Evolutionary conservation across 35 echinoderm and acorn worm species (phyloP), one percentile per base, ranked within the genome.

Genomic region (Heliocidaris tuberculata): DNA sequence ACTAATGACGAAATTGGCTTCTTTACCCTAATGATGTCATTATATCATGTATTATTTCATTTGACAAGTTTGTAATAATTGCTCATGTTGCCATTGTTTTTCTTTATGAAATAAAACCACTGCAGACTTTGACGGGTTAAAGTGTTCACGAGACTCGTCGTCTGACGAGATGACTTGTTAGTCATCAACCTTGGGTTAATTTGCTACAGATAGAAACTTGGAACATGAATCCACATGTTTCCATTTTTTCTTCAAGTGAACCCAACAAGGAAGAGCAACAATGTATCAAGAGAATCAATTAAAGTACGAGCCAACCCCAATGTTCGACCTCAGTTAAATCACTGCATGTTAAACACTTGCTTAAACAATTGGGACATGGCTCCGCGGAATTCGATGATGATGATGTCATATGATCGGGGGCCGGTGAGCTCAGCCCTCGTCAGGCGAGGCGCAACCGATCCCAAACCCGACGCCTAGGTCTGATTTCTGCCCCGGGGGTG

Each of bases 341-440:
- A 78, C 65, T 78, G 65, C 61, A 7, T 78, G 65, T 78, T 78
- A 78, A 78, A 78, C 65, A 78, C 65, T 78, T 78, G 65, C 65
- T 78, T 78, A n/a, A 78, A 78, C 65, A 78, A 78, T 21, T 78
- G 65, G 65, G 65, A 78, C 65, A 78, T 78, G 65, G 65, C 65
- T 78, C 65, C 27, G 21, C 21, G 65, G 65, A 78, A 78, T 78
- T 78, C 24, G 21, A 78, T 78, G 65, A 78, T n/a, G 65, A 78
- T 4, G 65, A 78, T 78, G 65, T 78, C 65, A 24, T n/a, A 78
- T 24, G 21, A 78, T 78, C 65, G 19, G 65, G 65, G 65, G 65
- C 65, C 65, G 17, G 65, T 78, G 65, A 78, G 65, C 65, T 78
- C 21, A 78, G 65, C 21, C 65, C 21, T 19, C 65, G 65, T 78